Conservation (phyloP, 2,113 vertebrate genomes). For the Tautogolabrus adspersus region DNA sequence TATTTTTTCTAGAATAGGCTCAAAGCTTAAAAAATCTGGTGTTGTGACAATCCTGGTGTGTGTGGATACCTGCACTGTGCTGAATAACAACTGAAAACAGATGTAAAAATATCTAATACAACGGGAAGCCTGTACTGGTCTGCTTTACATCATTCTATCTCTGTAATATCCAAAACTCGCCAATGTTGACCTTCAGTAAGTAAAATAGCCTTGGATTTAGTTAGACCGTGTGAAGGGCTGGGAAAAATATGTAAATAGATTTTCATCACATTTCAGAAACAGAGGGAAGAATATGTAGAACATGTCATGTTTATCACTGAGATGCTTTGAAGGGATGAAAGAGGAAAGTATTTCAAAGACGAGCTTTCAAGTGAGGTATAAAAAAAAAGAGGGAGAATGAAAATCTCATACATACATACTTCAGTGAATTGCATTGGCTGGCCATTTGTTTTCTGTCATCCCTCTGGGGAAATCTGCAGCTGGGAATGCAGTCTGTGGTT, state of each 20-base stretch:
- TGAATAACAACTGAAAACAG: not conserved
- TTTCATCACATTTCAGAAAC: slow-evolving; percentile 38
- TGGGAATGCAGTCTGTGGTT: slow-evolving; percentile 51
- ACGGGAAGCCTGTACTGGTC: not conserved
- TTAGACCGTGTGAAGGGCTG: not conserved
- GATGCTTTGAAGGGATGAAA: slow-evolving; percentile 30
- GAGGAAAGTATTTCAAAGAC: slow-evolving; percentile 18
- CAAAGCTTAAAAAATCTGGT: too few species aligned
- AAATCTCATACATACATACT: not conserved
- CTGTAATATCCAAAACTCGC: slow-evolving; percentile 13
- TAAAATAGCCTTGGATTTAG: slow-evolving; percentile 4
- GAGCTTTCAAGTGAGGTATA: slow-evolving; percentile 11
- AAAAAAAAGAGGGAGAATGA: not conserved
- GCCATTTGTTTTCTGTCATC: slow-evolving; percentile 56
- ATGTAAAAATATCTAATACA: too few species aligned
- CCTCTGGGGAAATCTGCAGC: slow-evolving; percentile 70
- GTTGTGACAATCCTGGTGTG: not conserved
- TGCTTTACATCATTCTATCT: not conserved
- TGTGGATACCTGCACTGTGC: not conserved
- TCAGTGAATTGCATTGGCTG: slow-evolving; percentile 24
- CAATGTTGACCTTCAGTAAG: slow-evolving; percentile 10
- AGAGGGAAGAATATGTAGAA: not conserved
- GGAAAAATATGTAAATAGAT: not conserved
- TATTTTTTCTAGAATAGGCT: too few species aligned
- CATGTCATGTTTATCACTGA: slow-evolving; percentile 20